phyloP scores from a whole-genome alignment of 1,140 invertebrate species.

The Conus betulinus region DNA sequence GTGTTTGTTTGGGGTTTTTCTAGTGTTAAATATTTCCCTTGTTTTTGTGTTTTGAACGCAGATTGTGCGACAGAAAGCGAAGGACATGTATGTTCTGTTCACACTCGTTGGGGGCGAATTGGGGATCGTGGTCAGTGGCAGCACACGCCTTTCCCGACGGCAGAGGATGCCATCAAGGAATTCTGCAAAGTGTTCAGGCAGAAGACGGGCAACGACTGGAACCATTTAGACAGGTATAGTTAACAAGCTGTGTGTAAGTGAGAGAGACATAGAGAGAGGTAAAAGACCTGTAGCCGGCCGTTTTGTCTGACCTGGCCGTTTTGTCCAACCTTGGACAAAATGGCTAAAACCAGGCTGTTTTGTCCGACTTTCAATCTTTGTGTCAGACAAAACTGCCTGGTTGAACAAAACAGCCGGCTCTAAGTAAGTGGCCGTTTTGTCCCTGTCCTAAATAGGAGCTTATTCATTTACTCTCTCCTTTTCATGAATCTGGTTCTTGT shows the following conservation, averaged over 20 bases:
- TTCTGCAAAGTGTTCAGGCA: conserved; percentile 78
- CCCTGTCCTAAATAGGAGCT: no score
- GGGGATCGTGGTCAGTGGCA: conserved; percentile 77
- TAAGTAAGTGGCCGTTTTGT: no score
- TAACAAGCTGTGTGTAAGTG: neutral
- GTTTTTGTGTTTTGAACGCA: conserved; percentile 46
- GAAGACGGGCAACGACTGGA: conserved; percentile 79
- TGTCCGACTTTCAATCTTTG: no score
- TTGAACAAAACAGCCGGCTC: no score
- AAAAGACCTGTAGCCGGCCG: no score
- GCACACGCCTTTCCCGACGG: conserved; percentile 77
- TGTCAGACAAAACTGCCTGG: no score
- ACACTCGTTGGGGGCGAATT: conserved; percentile 79
- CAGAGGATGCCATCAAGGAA: conserved; percentile 77
- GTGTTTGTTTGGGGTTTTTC: neutral
- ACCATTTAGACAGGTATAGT: conserved; percentile 71
- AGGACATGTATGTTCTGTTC: conserved; percentile 77
- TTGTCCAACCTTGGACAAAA: no score
- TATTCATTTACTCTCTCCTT: no score
- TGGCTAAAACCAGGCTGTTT: no score
- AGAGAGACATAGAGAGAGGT: no score
- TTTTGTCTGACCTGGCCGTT: no score
- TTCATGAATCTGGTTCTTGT: no score
- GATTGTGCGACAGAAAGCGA: conserved; percentile 75
- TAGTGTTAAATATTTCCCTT: neutral